These are phyloP conservation scores for Acronicta psi DNA, from an alignment of 2,888 invertebrate genomes.

Conservation along the genomic window DNA sequence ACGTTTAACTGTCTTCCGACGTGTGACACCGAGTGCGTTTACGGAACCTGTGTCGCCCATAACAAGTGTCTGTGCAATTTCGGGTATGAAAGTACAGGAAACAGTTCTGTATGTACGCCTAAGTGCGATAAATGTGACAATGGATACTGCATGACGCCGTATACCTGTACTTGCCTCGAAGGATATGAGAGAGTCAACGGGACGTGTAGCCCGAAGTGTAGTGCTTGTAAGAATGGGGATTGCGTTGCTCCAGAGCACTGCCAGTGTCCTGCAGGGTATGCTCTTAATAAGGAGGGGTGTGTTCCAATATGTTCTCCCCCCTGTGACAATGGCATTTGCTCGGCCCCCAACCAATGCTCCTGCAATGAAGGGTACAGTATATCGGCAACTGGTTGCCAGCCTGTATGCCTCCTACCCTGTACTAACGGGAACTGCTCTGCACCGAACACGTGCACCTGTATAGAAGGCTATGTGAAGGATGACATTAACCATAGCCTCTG, in stretches of 20 bases:
- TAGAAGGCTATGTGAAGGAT: constrained; percentile 54
- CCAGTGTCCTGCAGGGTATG: constrained; percentile 41
- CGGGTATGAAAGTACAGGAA: constrained; percentile 24
- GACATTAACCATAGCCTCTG: constrained; percentile 55
- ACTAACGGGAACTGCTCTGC: constrained; percentile 47
- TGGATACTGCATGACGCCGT: constrained; percentile 33
- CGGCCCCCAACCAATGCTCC: constrained; percentile 59
- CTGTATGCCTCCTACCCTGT: constrained; percentile 12
- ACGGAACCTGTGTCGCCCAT: constrained; percentile 5
- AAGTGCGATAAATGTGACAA: constrained; percentile 31
- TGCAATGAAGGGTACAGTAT: constrained; percentile 21
- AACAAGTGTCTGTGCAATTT: constrained; percentile 11
- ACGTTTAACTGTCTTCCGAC: constrained; percentile 15
- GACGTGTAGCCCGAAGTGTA: constrained; percentile 25
- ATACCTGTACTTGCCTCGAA: constrained; percentile 34
- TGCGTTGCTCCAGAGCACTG: constrained; percentile 50
- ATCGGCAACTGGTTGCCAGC: not conserved
- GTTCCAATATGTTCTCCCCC: constrained; percentile 58
- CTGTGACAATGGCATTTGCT: constrained; percentile 64
- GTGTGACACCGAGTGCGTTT: constrained; percentile 5
- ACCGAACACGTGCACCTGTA: constrained; percentile 47
- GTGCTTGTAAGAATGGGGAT: constrained; percentile 47
- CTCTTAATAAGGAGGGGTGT: constrained; percentile 39
- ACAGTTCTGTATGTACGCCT: constrained; percentile 26
- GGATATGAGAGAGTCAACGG: constrained; percentile 16